Evolutionary conservation across 1,140 invertebrate species (phyloP).

Genomic region (Drosophila nigromelanica): DNA sequence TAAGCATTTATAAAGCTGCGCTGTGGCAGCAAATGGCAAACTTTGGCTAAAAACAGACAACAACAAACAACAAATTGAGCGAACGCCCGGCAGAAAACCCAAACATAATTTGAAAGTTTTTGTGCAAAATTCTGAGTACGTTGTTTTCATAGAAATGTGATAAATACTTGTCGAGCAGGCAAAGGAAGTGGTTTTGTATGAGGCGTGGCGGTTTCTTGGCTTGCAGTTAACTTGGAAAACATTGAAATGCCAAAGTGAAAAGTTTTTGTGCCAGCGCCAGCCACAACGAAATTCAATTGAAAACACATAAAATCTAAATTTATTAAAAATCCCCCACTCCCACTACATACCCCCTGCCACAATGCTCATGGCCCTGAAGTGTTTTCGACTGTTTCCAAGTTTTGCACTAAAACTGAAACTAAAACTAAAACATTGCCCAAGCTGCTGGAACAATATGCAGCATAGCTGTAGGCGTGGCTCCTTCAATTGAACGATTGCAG

Average conservation of each 20-base stretch:
- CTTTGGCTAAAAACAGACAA: constrained; percentile 42
- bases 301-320: constrained; percentile 77
- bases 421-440: constrained; percentile 53
- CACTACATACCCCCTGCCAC: too few species aligned
- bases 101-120: constrained; percentile 79
- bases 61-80: constrained; percentile 63
- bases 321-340: constrained; percentile 50
- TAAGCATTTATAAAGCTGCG: constrained; percentile 78
- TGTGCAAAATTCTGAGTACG: constrained; percentile 74
- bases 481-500: constrained; percentile 22
- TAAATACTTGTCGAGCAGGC: constrained; percentile 61
- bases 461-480: constrained; percentile 31
- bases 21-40: constrained; percentile 62
- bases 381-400: constrained; percentile 46
- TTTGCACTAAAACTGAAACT: constrained; percentile 51
- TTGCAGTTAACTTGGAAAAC: constrained; percentile 77
- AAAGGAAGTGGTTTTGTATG: constrained; percentile 46
- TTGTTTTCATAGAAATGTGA: constrained; percentile 80
- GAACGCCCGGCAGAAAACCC: constrained; percentile 49
- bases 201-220: constrained; percentile 39
- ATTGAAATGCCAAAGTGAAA: constrained; percentile 79
- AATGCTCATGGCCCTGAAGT: constrained; percentile 4
- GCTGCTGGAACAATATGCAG: constrained; percentile 66
- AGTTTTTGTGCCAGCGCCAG: constrained; percentile 54
- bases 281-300: constrained; percentile 75